phyloP scores from a whole-genome alignment of 2,888 invertebrate genomes.

The Tetrapedia diversipes region DNA sequence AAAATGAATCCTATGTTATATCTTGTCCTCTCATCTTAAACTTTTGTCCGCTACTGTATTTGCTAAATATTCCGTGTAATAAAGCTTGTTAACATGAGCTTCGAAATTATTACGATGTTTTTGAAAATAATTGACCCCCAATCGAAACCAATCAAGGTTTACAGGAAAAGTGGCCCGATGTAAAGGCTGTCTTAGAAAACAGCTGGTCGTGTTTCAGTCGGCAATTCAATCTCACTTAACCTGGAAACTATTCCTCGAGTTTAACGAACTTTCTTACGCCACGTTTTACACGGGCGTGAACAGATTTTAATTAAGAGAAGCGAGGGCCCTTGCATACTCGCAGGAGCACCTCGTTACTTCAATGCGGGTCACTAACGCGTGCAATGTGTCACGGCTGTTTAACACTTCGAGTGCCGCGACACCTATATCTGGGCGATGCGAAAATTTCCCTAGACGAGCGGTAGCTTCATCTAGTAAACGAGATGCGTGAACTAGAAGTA shows the following conservation, averaged over 20 bases:
- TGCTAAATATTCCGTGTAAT: no score
- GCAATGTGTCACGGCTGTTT: slow-evolving; percentile 40
- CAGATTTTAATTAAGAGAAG: slow-evolving; percentile 52
- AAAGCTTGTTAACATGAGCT: no score
- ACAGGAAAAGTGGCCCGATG: slow-evolving; percentile 2
- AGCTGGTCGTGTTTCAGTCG: slow-evolving; percentile 3
- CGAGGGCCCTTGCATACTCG: slow-evolving; percentile 19
- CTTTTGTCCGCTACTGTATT: no score
- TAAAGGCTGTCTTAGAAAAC: neutral
- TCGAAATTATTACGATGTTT: no score
- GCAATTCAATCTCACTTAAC: slow-evolving; percentile 45
- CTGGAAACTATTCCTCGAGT: slow-evolving; percentile 45
- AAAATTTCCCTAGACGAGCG: no score
- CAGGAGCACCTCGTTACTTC: slow-evolving; percentile 41
- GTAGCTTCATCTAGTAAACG: no score
- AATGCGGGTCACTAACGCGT: slow-evolving; percentile 55
- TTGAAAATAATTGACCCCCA: neutral
- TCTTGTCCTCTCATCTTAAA: no score
- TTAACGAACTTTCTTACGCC: slow-evolving; percentile 47
- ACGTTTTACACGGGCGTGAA: slow-evolving; percentile 46
- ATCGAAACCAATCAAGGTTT: neutral
- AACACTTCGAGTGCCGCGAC: no score
- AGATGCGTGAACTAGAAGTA: no score
- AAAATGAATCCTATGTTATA: no score
- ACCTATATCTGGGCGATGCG: no score